phyloP scores from a whole-genome alignment of 2,888 invertebrate genomes.

The Strigamia maritima region DNA sequence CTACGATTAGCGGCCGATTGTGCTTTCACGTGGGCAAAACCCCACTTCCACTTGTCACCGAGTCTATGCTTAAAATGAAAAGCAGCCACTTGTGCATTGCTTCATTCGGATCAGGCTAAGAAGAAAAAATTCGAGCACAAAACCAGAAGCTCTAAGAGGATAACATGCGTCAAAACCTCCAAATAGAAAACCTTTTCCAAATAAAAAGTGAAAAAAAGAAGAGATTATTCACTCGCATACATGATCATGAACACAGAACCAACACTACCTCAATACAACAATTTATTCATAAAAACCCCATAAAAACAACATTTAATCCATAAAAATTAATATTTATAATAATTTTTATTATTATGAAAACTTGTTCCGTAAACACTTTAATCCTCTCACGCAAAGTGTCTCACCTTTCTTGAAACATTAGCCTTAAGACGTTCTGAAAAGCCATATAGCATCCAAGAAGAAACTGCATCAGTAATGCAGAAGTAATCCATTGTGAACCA shows the following conservation, averaged over 20 bases:
- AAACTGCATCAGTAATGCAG: constrained; percentile 32
- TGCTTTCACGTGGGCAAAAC: constrained; percentile 13
- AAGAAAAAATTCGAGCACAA: constrained; percentile 6
- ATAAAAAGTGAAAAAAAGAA: not conserved
- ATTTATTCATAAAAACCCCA: not conserved
- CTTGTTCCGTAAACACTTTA: not conserved
- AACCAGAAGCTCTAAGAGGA: not conserved
- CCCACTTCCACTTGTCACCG: constrained; percentile 34
- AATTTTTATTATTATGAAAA: not conserved
- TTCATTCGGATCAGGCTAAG: constrained; percentile 7
- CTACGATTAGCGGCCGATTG: constrained; percentile 32
- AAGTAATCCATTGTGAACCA: constrained; percentile 31
- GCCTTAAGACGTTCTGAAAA: not conserved
- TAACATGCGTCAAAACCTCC: constrained; percentile 25
- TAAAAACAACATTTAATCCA: not conserved
- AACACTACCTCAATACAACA: not conserved
- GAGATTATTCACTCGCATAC: too few relatives aligned
- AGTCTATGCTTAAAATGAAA: constrained; percentile 34
- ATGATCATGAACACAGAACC: too few relatives aligned
- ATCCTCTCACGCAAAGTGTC: constrained; percentile 15
- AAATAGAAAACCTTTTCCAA: not conserved
- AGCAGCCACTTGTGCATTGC: constrained; percentile 18
- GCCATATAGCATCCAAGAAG: constrained; percentile 14
- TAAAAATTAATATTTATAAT: not conserved
- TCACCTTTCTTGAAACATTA: constrained; percentile 26